A percentile compares a stretch with the other conserved stretches of the same genome.
Conservation (phyloP, 2,797 vertebrate genomes). For the Sebastes oblongus region DNA sequence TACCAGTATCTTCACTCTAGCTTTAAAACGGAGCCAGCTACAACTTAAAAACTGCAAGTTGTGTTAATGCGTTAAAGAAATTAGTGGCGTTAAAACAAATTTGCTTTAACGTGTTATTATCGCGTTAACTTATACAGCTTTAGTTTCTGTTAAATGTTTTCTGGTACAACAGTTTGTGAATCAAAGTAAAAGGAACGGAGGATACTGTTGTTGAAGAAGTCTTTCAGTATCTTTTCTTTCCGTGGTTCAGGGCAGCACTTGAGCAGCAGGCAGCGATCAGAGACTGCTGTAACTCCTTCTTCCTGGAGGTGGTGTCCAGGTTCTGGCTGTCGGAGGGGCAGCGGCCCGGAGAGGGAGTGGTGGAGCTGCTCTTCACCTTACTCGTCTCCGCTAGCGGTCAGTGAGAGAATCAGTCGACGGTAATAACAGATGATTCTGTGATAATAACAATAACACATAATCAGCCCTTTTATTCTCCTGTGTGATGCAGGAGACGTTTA, state of each 20-base stretch:
- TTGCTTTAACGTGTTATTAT: too few relatives aligned
- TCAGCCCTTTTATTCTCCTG: neutral
- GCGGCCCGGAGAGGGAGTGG: conserved; percentile 66
- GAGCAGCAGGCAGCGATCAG: conserved; percentile 59
- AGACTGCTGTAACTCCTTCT: conserved; percentile 78
- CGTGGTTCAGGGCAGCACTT: conserved; percentile 59
- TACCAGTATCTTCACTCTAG: too few relatives aligned
- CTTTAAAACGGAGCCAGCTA: too few relatives aligned
- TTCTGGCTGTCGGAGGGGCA: conserved; percentile 76
- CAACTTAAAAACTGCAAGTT: too few relatives aligned
- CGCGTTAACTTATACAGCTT: too few relatives aligned
- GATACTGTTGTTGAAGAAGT: neutral
- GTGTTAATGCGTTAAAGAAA: too few relatives aligned
- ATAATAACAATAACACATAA: neutral
- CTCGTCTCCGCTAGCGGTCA: conserved; percentile 77
- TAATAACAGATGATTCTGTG: neutral
- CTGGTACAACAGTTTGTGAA: neutral
- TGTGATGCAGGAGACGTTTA: conserved; percentile 71
- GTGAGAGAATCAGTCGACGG: neutral
- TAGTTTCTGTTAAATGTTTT: neutral
- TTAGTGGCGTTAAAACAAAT: too few relatives aligned
- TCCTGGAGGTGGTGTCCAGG: conserved; percentile 84
- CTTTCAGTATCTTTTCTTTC: neutral
- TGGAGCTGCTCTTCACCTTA: conserved; percentile 82
- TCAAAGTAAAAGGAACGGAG: neutral